A percentile compares a stretch with the other conserved stretches of the same genome.
These are phyloP conservation scores for Platycheirus albimanus DNA, from an alignment of 2,888 invertebrate species.

Conservation along the genomic window DNA sequence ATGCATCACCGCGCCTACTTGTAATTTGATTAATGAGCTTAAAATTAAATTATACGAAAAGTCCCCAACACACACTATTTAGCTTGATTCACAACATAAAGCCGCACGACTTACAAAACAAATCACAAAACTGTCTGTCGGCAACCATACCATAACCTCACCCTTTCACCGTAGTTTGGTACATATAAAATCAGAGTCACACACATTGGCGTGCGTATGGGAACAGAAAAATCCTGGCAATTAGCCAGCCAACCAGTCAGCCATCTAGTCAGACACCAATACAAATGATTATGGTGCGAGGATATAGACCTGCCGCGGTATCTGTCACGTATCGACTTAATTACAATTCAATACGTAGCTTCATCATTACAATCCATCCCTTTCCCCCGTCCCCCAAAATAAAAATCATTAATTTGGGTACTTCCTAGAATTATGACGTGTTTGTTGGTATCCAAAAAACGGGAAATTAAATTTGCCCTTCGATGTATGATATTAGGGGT, in stretches of 20 bases:
- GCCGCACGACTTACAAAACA: constrained; percentile 54
- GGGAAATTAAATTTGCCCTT: constrained; percentile 52
- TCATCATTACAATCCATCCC: too few relatives aligned
- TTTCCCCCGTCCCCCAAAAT: constrained; percentile 63
- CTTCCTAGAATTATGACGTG: background rate
- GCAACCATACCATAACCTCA: background rate
- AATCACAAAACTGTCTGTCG: constrained; percentile 38
- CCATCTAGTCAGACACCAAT: too few relatives aligned
- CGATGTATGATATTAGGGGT: constrained; percentile 40
- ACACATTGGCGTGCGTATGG: constrained; percentile 45
- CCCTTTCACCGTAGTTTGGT: background rate
- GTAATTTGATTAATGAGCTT: constrained; percentile 63
- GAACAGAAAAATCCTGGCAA: constrained; percentile 58
- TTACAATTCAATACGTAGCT: constrained; percentile 66
- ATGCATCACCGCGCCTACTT: constrained; percentile 46
- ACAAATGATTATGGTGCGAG: too few relatives aligned
- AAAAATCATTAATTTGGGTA: constrained; percentile 35
- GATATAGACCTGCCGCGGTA: background rate
- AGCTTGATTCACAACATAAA: constrained; percentile 51
- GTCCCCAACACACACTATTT: constrained; percentile 25
- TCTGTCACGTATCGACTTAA: constrained; percentile 65
- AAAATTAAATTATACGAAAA: constrained; percentile 64
- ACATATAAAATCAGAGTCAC: constrained; percentile 14
- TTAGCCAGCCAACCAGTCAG: constrained; percentile 46
- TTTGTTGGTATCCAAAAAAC: background rate